A percentile compares a stretch with the other conserved stretches of the same genome.
phyloP scores from a whole-genome alignment of 2,888 invertebrate genomes.

The Drosophila sordidula region DNA sequence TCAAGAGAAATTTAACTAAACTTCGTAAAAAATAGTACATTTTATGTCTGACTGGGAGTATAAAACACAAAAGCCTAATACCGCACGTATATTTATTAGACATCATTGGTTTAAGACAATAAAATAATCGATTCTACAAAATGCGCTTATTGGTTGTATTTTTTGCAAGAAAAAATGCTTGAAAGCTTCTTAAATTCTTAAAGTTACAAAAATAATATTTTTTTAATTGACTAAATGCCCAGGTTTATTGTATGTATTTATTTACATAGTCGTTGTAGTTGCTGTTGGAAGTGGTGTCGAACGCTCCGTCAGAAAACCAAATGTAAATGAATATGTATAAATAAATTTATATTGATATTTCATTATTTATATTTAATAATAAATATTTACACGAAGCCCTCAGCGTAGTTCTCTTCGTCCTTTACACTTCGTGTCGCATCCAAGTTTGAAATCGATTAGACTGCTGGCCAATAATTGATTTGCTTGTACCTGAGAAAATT shows the following conservation, averaged over 20 bases:
- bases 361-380: slow-evolving; percentile 72
- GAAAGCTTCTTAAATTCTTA: background rate
- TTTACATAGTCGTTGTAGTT: background rate
- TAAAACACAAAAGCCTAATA: too few species aligned
- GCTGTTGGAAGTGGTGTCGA: too few species aligned
- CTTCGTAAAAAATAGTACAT: background rate
- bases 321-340: slow-evolving; percentile 45
- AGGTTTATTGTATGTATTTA: background rate
- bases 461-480: slow-evolving; percentile 32
- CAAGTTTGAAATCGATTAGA: slow-evolving; percentile 9
- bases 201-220: background rate
- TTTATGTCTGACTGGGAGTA: too few species aligned
- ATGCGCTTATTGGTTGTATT: too few species aligned
- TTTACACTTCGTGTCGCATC: background rate
- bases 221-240: too few species aligned
- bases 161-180: too few species aligned
- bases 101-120: too few species aligned
- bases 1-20: background rate
- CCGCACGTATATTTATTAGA: too few species aligned
- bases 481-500: slow-evolving; percentile 6
- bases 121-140: too few species aligned
- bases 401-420: background rate
- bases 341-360: slow-evolving; percentile 71
- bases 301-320: too few species aligned
- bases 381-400: slow-evolving; percentile 38